Percentiles rank a stretch among this genome's conserved stretches.
phyloP scores from a whole-genome alignment of 2,113 vertebrate genomes.

The Ochotona princeps region DNA sequence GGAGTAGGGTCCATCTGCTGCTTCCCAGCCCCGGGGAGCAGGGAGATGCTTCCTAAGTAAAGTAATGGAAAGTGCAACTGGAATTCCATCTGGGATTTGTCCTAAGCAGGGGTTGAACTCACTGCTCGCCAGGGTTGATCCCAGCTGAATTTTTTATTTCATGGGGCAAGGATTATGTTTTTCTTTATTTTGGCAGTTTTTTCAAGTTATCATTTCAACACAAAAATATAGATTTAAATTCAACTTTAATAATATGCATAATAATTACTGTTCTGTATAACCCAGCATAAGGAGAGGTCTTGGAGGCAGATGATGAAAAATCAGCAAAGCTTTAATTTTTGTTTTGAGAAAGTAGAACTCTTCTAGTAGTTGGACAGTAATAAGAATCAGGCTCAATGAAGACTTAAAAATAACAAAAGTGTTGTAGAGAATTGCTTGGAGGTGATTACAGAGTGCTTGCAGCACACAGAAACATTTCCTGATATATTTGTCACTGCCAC shows the following conservation, averaged over 20 bases:
- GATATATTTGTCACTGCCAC: slow-evolving; percentile 56
- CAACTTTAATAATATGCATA: slow-evolving; percentile 12
- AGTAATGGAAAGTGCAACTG: neutral
- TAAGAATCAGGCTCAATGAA: neutral
- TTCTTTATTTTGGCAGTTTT: slow-evolving; percentile 22
- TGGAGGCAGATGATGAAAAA: slow-evolving; percentile 45
- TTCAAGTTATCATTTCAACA: slow-evolving; percentile 51
- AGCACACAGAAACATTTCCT: slow-evolving; percentile 13
- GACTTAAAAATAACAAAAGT: slow-evolving; percentile 56
- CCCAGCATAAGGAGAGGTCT: slow-evolving; percentile 15
- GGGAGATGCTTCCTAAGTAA: too few relatives aligned
- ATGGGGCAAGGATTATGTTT: neutral
- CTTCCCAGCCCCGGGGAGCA: too few relatives aligned
- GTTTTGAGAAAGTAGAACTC: slow-evolving; percentile 47
- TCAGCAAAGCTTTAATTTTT: slow-evolving; percentile 15
- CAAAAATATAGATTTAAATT: slow-evolving; percentile 46
- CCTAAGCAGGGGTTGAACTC: too few relatives aligned
- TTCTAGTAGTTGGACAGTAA: slow-evolving; percentile 20
- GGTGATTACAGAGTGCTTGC: slow-evolving; percentile 32
- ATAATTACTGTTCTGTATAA: slow-evolving; percentile 61
- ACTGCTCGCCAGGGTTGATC: too few relatives aligned
- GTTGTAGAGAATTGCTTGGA: slow-evolving; percentile 12
- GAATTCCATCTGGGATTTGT: too few relatives aligned
- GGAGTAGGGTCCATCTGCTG: too few relatives aligned
- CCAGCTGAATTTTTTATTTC: neutral